Evolutionary conservation across 2,888 invertebrate genomes (phyloP), one percentile per base, ranked within the genome.

Genomic region (Teleogryllus oceanicus): DNA sequence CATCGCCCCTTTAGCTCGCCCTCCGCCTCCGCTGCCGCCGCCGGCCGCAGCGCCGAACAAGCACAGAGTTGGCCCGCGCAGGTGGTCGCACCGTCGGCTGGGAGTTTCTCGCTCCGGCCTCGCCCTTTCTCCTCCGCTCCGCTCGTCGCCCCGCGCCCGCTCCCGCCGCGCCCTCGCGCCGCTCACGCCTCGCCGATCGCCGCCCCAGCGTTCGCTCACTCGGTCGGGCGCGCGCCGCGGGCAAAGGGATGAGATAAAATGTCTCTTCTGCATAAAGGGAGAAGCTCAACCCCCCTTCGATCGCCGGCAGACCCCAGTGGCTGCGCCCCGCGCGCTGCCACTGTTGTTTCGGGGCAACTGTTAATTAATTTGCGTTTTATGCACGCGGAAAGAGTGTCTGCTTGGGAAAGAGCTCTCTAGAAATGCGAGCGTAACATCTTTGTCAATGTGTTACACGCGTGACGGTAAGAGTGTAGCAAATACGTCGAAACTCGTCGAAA

Each of bases 211-310:
- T 16, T 62, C 62, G 62, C 62, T 62, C 62, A 18, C 62, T 62
- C 12, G 62, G 62, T 62, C 62, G 62, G 62, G 18, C 62, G 12
- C 62, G 12, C 16, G 62, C 16, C 12, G 12, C 62, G 62, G 62
- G 62, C 24, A 5, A 62, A 62, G 62, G 16, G 62, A 62, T 12
- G 16, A 62, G 62, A 62, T 62, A 62, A 62, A 62, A 62, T 18
- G 62, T 12, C 62, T 62, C 62, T 18, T 62, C 62, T 62, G 62
- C 62, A 62, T 62, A 62, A 62, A 62, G 62, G 62, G 62, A 62
- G 62, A 62, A 62, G 18, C 62, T 62, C 62, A 62, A 12, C 18
- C 62, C 16, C 12, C 62, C 16, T 16, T 62, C 62, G 62, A 16
- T 62, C 62, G 16, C 2, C 62, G 62, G 16, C 18, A 62, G 62